phyloP scores from a whole-genome alignment of 2,888 invertebrate genomes.

The Branchellion lobata region DNA sequence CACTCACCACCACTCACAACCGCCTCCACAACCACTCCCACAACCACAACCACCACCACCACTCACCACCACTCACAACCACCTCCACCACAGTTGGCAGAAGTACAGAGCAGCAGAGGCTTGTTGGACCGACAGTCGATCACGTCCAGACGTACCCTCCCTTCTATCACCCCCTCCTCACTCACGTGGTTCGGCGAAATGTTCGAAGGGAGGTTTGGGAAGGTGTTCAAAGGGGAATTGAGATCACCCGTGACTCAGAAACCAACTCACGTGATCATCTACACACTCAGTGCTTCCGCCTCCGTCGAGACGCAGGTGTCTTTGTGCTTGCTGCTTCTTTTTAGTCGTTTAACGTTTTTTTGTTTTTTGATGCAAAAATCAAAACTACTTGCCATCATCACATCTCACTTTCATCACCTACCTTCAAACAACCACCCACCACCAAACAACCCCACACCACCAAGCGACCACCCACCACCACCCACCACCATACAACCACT shows the following conservation, averaged over 20 bases:
- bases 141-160: slow-evolving; percentile 67
- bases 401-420: too few relatives aligned
- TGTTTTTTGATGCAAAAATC: too few relatives aligned
- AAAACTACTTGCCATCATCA: too few relatives aligned
- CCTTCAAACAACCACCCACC: too few relatives aligned
- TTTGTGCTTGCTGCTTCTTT: too few relatives aligned
- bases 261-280: slow-evolving; percentile 93
- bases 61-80: not conserved
- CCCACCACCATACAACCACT: too few relatives aligned
- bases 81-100: not conserved
- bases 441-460: too few relatives aligned
- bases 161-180: slow-evolving; percentile 82
- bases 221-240: slow-evolving; percentile 91
- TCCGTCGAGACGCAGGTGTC: slow-evolving; percentile 81
- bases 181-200: slow-evolving; percentile 62
- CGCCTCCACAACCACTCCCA: not conserved
- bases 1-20: too few relatives aligned
- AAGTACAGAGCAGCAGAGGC: slow-evolving; percentile 3
- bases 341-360: too few relatives aligned
- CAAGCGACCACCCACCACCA: too few relatives aligned
- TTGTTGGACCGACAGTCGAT: not conserved
- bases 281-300: slow-evolving; percentile 89
- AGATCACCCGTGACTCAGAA: slow-evolving; percentile 60
- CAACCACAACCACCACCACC: not conserved
- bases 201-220: slow-evolving; percentile 80